Base-by-base conservation (phyloP, 2,888 invertebrate genomes). In the Campoplex capitator region DNA sequence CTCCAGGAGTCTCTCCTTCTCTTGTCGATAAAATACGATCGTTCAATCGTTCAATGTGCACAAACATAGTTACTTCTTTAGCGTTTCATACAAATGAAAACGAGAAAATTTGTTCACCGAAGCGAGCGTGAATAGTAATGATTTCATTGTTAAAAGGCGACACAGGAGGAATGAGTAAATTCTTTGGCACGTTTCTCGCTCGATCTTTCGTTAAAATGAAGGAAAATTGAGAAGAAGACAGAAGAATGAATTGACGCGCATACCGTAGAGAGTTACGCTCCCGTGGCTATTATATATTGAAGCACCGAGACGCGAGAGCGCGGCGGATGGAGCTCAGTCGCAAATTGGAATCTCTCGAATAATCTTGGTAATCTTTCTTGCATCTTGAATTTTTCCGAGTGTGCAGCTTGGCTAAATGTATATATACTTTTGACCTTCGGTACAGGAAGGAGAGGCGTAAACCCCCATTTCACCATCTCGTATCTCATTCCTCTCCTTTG, bases 321-420 rank as follows among this genome's bases (percentile, higher is more conserved):
- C 23, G 48, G 35, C 35, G 67, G n/a, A 35, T 48, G 51, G 48
- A 62, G 70, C 73, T 76, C 68, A 74, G 82, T 84, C 75, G 84
- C 67, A 85, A 88, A 88, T 87, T 87, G 88, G 83, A 88, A 87
- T 85, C 80, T 77, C 76, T 73, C 86, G 70, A 83, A 85, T 87
- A 86, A 86, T 86, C 84, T 84, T 56, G 78, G 84, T 84, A 86
- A 88, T 83, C 84, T 87, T 87, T 87, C 87, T 83, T 75, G 75
- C 81, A 81, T 76, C 84, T 87, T 78, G 80, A 78, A 70, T 78
- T 84, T 86, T 45, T 62, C 48, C 54, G 38, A 35, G 80, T 79
- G 65, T 79, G 70, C 42, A 70, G 51, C 54, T 23, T 58, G 8
- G 35, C 23, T 65, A 35, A 54, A n/a, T 73, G 38, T 68, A 78